Evolutionary conservation across 2,888 invertebrate genomes (phyloP), one percentile per base, ranked within the genome.

Genomic region (Hesperia comma): DNA sequence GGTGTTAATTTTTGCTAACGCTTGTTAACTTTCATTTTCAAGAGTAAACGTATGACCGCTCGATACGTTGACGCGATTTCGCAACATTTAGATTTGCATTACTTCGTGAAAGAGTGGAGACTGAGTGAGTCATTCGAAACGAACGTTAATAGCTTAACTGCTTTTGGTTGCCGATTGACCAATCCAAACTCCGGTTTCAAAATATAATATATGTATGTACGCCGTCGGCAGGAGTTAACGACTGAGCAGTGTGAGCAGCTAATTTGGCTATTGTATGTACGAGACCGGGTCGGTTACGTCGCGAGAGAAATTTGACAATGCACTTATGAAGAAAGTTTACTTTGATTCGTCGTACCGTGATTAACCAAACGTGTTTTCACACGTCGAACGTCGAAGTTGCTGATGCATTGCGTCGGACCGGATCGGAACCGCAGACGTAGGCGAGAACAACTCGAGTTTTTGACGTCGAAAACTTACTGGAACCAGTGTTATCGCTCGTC

Each of bases 301-400:
- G 57, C 71, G 68, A 81, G 88, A 83, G 89, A 91, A 90, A 90
- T 90, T 88, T 80, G 85, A 90, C 86, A 87, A 88, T 87, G 84
- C 84, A 85, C 81, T 85, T 82, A 81, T 78, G 78, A 89, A 86
- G 92, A 92, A 91, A 92, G 91, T 86, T 82, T 82, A 82, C 82
- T 80, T 78, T 76, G 80, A 84, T 81, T 82, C 81, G 81, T 81
- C 80, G 67, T 77, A 81, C 81, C 78, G 80, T 80, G 84, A 88
- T 88, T 84, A 86, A 87, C 83, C 81, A 84, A 85, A 87, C 85
- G 72, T 78, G 82, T 84, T 84, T 81, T 80, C 79, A 79, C 77
- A 68, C 74, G 72, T 70, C 68, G 72, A 69, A 70, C 68, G 72
- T 72, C 75, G 71, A 71, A 70, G 70, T 68, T 69, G 73, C 55